Percentiles rank a stretch among this genome's conserved stretches.
Conservation (phyloP, 2,888 invertebrate genomes). For the Cerceris ruficornis region DNA sequence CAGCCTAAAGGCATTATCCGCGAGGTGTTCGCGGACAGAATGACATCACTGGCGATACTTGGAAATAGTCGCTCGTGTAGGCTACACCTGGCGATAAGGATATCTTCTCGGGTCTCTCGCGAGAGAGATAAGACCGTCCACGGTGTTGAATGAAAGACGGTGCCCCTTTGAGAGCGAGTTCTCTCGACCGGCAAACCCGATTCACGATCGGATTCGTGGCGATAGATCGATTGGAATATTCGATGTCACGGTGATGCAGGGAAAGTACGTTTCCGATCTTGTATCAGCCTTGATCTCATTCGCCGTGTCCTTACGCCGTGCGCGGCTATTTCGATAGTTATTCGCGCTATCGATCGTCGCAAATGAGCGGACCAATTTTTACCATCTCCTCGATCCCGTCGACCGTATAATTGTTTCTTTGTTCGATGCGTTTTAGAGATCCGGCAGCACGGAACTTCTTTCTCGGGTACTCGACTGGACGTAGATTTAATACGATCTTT, state of each 20-base stretch:
- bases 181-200: background rate
- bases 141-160: conserved; percentile 9
- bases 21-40: conserved; percentile 22
- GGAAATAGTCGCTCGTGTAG: conserved; percentile 7
- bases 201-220: conserved; percentile 8
- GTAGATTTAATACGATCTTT: background rate
- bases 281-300: conserved; percentile 36
- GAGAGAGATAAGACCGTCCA: conserved; percentile 44
- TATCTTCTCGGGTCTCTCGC: conserved; percentile 50
- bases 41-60: conserved; percentile 41
- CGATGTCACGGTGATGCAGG: conserved; percentile 19
- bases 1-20: conserved; percentile 24
- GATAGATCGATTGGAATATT: conserved; percentile 7
- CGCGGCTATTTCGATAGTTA: conserved; percentile 21
- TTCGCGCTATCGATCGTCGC: background rate
- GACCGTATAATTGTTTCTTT: background rate
- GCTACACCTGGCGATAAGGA: conserved; percentile 60
- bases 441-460: background rate
- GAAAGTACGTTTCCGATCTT: conserved; percentile 25
- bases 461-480: background rate
- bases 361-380: background rate
- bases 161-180: conserved; percentile 6
- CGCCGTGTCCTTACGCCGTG: background rate
- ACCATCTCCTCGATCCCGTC: background rate
- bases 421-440: background rate